Evolutionary conservation across 2,888 invertebrate species (phyloP), one percentile per base, ranked within the genome.

Genomic region (Stenoptilia bipunctidactyla): DNA sequence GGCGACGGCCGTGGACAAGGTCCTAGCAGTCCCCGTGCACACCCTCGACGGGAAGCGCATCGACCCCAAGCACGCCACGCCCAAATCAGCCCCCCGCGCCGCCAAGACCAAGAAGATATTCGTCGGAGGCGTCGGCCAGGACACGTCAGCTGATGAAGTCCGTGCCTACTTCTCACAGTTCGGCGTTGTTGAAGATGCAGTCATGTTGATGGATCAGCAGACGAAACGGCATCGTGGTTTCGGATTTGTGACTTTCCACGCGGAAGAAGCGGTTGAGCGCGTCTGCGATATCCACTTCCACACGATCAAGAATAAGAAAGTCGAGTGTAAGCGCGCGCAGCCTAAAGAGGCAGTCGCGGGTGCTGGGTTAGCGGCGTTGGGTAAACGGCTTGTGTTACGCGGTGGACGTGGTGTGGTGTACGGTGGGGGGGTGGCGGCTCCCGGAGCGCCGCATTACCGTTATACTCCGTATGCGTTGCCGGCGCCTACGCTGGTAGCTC

Each of bases 251-350:
- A 95, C 94, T 33, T 95, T 95, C 75, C 94, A 94, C 67, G 92
- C 92, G 56, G 94, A 95, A 69, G 94, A 95, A 66, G 93, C 94
- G 1, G 95, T 95, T 13, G 95, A 95, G 67, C 88, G 93, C 49
- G 94, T 95, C n/a, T 94, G 94, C 80, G 94, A 95, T 61, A 94
- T 95, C 37, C 95, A 95, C 73, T 95, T 94, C 72, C 95, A 95
- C 73, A 94, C 93, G 42, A 93, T 95, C 57, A 95, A 95, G 79
- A 94, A 94, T 66, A 95, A 95, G 74, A 94, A 94, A 75, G 82
- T 88, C 36, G 94, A 95, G 73, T 95, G 94, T 74, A 95, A 95
- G 79, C 93, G 94, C 68, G 94, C 95, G 1, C 94, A 94, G 82
- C 94, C 95, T 15, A 94, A 94, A 67, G 94, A 95, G 61, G 92